Conservation (phyloP, 2,797 vertebrate genomes). For the Pipistrellus pipistrellus region DNA sequence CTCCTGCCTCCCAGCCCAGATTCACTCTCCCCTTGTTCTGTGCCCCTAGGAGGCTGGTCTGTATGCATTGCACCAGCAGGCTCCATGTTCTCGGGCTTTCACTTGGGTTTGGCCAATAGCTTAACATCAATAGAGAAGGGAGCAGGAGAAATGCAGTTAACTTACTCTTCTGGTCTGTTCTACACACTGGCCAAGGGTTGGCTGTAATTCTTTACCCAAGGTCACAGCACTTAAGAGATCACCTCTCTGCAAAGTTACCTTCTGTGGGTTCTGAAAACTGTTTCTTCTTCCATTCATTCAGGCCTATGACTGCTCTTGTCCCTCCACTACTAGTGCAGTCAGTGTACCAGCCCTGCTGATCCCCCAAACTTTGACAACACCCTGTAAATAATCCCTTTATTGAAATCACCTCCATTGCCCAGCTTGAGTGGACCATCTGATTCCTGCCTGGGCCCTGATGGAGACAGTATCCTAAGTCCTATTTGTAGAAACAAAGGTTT, state of each 20-base stretch:
- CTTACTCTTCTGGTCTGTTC: neutral
- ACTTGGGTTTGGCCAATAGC: neutral
- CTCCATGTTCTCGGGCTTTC: neutral
- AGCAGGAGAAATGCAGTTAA: neutral
- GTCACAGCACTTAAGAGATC: neutral
- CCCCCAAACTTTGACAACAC: neutral
- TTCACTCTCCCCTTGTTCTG: neutral
- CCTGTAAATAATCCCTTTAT: neutral
- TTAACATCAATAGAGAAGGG: neutral
- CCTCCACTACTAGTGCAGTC: neutral
- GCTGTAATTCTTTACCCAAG: neutral
- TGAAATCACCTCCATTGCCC: neutral
- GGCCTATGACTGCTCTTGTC: neutral
- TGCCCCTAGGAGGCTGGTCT: neutral
- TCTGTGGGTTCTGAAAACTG: neutral
- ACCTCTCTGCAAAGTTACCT: neutral
- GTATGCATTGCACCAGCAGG: neutral
- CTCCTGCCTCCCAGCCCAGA: neutral
- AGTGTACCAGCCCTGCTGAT: neutral
- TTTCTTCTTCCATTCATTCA: neutral
- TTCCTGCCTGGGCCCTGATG: neutral
- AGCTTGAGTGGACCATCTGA: neutral
- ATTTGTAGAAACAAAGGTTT: neutral
- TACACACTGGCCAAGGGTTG: neutral
- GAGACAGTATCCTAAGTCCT: neutral